These are phyloP conservation scores for Callorhinus ursinus DNA, from an alignment of 2,113 vertebrate species.

Conservation along the genomic window DNA sequence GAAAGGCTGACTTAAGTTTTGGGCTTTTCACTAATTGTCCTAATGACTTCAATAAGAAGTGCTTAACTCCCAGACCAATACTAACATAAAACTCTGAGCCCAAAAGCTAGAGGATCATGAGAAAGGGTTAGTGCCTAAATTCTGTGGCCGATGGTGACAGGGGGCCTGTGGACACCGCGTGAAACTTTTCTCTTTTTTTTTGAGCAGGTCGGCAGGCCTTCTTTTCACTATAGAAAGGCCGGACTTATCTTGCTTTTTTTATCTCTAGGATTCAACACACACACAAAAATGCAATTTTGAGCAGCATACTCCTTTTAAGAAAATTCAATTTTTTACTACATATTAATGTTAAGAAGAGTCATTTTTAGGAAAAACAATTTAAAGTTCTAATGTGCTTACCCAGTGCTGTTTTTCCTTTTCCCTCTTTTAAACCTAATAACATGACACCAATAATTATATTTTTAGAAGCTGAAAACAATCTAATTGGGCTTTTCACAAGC, in stretches of 20 bases:
- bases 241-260: background rate
- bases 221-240: background rate
- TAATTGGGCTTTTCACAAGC: constrained; percentile 38
- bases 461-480: constrained; percentile 57
- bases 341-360: background rate
- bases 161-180: fast-evolving
- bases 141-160: fast-evolving
- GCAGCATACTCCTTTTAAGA: background rate
- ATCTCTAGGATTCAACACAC: background rate
- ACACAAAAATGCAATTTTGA: background rate
- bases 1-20: background rate
- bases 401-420: background rate
- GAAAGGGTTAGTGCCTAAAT: fast-evolving
- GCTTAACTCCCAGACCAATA: background rate
- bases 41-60: background rate
- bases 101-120: background rate
- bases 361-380: background rate
- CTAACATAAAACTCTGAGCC: background rate
- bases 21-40: background rate
- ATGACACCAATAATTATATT: background rate
- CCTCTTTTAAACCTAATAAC: background rate
- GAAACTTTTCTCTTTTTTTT: background rate
- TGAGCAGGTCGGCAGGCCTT: background rate
- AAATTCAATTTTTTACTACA: background rate
- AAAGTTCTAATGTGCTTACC: background rate